A percentile compares a stretch with the other conserved stretches of the same genome.
Conservation (phyloP, 2,797 vertebrate species). For the Sebastes hubbsi region DNA sequence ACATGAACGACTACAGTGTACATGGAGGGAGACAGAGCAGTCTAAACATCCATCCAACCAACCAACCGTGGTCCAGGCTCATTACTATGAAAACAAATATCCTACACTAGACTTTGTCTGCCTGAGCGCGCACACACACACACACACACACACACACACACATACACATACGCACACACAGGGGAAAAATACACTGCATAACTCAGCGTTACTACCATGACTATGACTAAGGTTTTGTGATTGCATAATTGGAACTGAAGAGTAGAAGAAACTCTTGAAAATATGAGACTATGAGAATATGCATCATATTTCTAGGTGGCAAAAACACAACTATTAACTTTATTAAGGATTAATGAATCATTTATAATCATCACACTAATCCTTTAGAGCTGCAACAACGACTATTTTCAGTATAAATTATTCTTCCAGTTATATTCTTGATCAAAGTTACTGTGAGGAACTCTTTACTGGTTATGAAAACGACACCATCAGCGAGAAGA, state of each 20-base stretch:
- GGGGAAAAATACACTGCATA: not conserved
- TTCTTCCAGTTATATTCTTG: no score
- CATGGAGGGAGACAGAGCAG: constrained; percentile 25
- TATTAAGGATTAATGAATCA: not conserved
- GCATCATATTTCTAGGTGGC: not conserved
- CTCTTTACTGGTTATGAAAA: no score
- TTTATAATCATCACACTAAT: not conserved
- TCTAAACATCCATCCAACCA: constrained; percentile 49
- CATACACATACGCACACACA: not conserved
- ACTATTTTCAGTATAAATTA: not conserved
- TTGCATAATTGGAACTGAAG: constrained; percentile 14
- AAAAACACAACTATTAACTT: not conserved
- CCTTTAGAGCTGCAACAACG: not conserved
- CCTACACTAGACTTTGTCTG: constrained; percentile 3
- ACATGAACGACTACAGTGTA: not conserved
- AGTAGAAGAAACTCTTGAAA: not conserved
- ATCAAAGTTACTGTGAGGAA: no score
- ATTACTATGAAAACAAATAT: constrained; percentile 55
- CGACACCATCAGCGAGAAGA: not conserved
- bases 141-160: not conserved
- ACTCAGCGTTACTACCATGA: not conserved
- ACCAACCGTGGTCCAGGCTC: not conserved
- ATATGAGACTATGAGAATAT: not conserved
- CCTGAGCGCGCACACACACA: not conserved
- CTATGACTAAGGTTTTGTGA: not conserved